Base-by-base conservation (phyloP, 2,113 vertebrate species). In the Nymphicus hollandicus region DNA sequence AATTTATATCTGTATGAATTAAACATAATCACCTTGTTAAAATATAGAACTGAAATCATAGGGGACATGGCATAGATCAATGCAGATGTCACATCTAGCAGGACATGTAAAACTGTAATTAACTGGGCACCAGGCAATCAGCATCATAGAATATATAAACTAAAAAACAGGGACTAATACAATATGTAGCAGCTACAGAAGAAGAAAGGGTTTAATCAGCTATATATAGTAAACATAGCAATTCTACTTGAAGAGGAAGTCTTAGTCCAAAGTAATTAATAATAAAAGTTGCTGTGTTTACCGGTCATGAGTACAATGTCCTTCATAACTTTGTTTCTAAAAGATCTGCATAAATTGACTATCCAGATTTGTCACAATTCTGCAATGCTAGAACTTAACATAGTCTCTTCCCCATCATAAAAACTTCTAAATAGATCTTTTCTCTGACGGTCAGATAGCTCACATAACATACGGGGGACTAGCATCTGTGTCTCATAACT, bases 1-100 rank as follows among this genome's bases (percentile, higher is more conserved):
- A 94, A 96, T 95, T 96, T 91, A 49, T 91, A 87, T 81, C 41
- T 90, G 81, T 88, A 91, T 95, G 96, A 97, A 91, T 96, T 70
- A 91, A 81, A 97, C 44, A 81, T 81, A 95, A 94, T 87, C 70
- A 91, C 56, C 65, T 63, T 39, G 24, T 93, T 95, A 93, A 97
- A 97, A 94, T 86, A 61, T 39, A 91, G 89, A 96, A 93, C 73
- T 63, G 29, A 97, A 97, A 70, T 93, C 60, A 76, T 18, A 79
- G 84, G 95, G 96, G 61, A 92, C 73, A 96, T 53, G 87, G 49
- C 76, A 91, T 70, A 90, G 33, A 84, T 91, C 83, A 85, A 91
- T 63, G 93, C 71, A 90, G 50, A 79, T 69, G 69, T 93, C 37
- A 86, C 43, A 81, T 55, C 76, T 93, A 88, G n/a, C 44, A 93